Conservation (phyloP, 2,113 vertebrate species). For the Ibidorhyncha struthersii region DNA sequence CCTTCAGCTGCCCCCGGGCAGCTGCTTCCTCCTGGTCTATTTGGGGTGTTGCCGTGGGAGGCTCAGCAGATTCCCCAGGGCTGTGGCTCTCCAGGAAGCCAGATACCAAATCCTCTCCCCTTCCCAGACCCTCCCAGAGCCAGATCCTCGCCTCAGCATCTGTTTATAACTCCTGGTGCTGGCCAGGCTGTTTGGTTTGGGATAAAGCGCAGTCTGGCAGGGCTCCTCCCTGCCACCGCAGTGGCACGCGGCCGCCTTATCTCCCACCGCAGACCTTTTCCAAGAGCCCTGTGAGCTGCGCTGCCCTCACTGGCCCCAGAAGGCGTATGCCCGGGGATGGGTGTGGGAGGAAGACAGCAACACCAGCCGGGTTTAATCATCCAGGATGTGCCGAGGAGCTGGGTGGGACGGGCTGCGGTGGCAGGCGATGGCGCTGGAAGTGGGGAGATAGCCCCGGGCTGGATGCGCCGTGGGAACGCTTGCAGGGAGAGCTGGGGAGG, state of each 20-base stretch:
- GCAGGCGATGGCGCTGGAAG: not conserved
- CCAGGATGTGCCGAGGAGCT: constrained; percentile 25
- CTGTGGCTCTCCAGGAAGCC: constrained; percentile 49
- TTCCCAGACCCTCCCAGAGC: constrained; percentile 55
- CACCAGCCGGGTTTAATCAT: constrained; percentile 46
- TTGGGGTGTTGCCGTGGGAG: constrained; percentile 27
- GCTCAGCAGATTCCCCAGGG: constrained; percentile 23
- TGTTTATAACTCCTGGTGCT: constrained; percentile 58
- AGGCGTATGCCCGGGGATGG: constrained; percentile 13
- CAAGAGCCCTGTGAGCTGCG: constrained; percentile 22
- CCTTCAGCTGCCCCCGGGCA: not conserved
- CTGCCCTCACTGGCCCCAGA: not conserved
- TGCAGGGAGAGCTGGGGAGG: not conserved
- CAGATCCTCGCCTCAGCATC: constrained; percentile 49
- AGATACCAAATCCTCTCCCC: constrained; percentile 49
- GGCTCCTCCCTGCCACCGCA: constrained; percentile 53
- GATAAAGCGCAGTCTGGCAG: constrained; percentile 51
- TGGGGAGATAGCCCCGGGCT: not conserved
- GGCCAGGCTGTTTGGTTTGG: constrained; percentile 65
- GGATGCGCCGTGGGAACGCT: not conserved
- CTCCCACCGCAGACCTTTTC: constrained; percentile 32
- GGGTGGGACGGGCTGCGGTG: not conserved
- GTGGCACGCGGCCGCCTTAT: constrained; percentile 42
- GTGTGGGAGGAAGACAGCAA: constrained; percentile 54
- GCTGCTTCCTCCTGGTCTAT: constrained; percentile 9